Evolutionary conservation across 2,888 invertebrate species (phyloP).

Genomic region (Odontothrips loti): DNA sequence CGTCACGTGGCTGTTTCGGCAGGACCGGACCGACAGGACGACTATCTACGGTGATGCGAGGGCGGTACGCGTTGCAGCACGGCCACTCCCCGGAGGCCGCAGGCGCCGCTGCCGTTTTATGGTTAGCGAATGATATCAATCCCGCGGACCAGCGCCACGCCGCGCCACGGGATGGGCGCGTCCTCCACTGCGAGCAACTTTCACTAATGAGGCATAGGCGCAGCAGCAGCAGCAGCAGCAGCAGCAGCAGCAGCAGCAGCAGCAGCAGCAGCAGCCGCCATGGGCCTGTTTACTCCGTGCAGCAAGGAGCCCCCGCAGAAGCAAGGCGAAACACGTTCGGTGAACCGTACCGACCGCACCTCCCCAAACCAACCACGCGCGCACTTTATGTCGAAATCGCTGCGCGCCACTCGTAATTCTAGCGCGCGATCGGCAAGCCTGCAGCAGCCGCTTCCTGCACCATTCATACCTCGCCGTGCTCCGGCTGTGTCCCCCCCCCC

Average conservation of each 20-base stretch:
- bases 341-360: no score
- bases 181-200: not conserved
- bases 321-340: no score
- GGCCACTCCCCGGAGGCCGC: not conserved
- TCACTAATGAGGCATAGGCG: not conserved
- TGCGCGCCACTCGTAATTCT: no score
- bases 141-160: not conserved
- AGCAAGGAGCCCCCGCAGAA: no score
- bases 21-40: not conserved
- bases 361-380: no score
- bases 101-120: not conserved
- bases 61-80: no score
- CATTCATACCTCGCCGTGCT: not conserved
- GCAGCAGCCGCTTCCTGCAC: no score
- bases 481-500: not conserved
- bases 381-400: no score
- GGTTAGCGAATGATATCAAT: not conserved
- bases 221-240: not conserved
- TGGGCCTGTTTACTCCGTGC: not conserved
- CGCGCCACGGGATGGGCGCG: not conserved
- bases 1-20: not conserved
- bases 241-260: not conserved
- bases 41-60: no score
- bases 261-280: not conserved
- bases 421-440: no score